These are phyloP conservation scores for Dioctria linearis DNA, from an alignment of 2,888 invertebrate species.

Conservation along the genomic window DNA sequence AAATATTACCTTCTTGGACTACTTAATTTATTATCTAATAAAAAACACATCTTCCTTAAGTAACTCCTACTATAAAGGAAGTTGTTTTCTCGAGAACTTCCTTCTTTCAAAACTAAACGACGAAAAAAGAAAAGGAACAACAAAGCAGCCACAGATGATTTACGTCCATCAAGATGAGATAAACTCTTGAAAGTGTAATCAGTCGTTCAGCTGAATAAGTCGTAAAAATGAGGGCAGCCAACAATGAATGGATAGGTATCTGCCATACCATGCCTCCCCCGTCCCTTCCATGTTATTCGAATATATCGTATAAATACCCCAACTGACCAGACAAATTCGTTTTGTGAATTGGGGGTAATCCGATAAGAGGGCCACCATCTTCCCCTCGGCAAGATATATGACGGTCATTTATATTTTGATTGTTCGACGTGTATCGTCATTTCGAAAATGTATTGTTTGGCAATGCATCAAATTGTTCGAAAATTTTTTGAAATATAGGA, in stretches of 20 bases:
- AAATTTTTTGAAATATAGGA: slow-evolving; percentile 8
- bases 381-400: slow-evolving; percentile 44
- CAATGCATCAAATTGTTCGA: slow-evolving; percentile 47
- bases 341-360: slow-evolving; percentile 54
- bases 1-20: slow-evolving; percentile 40
- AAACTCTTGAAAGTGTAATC: slow-evolving; percentile 57
- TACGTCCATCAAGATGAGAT: slow-evolving; percentile 57
- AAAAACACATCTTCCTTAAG: slow-evolving; percentile 48
- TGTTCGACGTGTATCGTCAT: slow-evolving; percentile 39
- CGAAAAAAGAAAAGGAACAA: slow-evolving; percentile 20
- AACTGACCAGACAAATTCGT: slow-evolving; percentile 55
- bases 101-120: not conserved
- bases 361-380: slow-evolving; percentile 41
- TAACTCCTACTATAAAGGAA: slow-evolving; percentile 43
- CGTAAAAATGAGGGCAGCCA: slow-evolving; percentile 52
- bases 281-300: not conserved
- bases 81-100: slow-evolving; percentile 47
- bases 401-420: slow-evolving; percentile 56
- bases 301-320: slow-evolving; percentile 22
- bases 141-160: slow-evolving; percentile 55
- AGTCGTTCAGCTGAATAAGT: slow-evolving; percentile 56
- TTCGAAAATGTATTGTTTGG: slow-evolving; percentile 39
- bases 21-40: slow-evolving; percentile 47
- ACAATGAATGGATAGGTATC: slow-evolving; percentile 36
- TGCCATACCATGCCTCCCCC: not conserved